phyloP scores from a whole-genome alignment of 2,888 invertebrate genomes.

The Xanthostigma xanthostigma region DNA sequence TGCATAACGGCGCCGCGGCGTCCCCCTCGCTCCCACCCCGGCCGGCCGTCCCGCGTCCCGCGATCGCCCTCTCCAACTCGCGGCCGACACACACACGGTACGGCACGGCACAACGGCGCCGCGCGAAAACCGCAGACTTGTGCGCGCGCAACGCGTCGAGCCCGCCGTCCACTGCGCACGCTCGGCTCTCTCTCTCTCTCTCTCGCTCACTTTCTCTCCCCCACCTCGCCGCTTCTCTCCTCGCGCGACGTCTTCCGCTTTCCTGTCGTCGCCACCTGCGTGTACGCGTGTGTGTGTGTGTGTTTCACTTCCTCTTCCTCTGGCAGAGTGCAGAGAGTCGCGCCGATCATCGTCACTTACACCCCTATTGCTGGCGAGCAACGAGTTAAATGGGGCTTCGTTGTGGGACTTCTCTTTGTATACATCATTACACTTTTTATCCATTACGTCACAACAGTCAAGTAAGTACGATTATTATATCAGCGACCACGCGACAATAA shows the following conservation, averaged over 20 bases:
- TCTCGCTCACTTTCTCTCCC: slow-evolving; percentile 3
- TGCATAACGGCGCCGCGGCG: slow-evolving; percentile 7
- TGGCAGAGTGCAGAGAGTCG: neutral
- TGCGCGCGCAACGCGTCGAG: slow-evolving; percentile 11
- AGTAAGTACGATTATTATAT: too few relatives aligned
- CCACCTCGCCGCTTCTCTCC: slow-evolving; percentile 4
- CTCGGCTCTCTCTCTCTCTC: slow-evolving; percentile 5
- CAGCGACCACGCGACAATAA: too few relatives aligned
- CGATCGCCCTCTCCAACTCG: too few relatives aligned
- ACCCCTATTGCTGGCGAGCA: neutral
- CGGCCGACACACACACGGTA: neutral
- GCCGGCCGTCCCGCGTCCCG: slow-evolving; percentile 5
- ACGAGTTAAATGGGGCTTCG: neutral
- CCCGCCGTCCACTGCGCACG: slow-evolving; percentile 9
- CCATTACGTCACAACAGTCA: too few relatives aligned
- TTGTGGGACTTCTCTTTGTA: too few relatives aligned
- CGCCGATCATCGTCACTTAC: slow-evolving; percentile 1
- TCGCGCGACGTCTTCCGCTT: slow-evolving; percentile 5
- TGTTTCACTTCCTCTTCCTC: too few relatives aligned
- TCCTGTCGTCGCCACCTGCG: neutral
- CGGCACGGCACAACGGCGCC: slow-evolving; percentile 5
- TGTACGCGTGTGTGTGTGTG: too few relatives aligned
- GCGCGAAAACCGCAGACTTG: slow-evolving; percentile 9
- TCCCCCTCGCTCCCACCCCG: slow-evolving; percentile 11
- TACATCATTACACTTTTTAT: too few relatives aligned